Evolutionary conservation across 2,888 invertebrate genomes (phyloP), one percentile per base, ranked within the genome.

Genomic region (Pollenia amentaria): DNA sequence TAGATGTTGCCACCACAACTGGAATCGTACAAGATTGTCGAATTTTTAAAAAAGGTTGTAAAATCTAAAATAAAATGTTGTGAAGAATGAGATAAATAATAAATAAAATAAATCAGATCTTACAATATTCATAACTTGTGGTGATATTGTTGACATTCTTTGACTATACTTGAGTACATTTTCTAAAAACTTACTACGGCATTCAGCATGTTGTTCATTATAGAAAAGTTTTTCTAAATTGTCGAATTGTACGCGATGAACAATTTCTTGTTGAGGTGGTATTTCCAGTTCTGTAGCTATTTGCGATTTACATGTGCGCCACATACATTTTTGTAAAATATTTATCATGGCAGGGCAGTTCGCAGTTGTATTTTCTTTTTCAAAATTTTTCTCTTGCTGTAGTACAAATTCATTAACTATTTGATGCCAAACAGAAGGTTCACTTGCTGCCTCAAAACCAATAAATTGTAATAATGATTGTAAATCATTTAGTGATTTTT

Each of bases 151-250:
- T 65, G 94, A 94, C 79, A 94, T 75, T 16, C 65, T 84, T 0
- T 77, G 87, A 10, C 82, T 88, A 78, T 91, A 90, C 7, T 90
- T 92, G 3, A 84, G 65, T 3, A 95, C 91, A 80, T 94, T 94
- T 38, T 92, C 85, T 40, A 94, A 88, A 84, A 95, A 95, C 12
- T 93, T 93, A 1, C 89, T 89, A 3, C 94, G 92, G 88, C 95
- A 95, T 14, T 94, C 92, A 16, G 92, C 91, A 89, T 95, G 95
- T 89, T 95, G 95, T 48, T 94, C 94, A n/a, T 94, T 94, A 91
- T 97, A 97, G 90, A 96, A 96, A 88, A 96, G 95, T 84, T 95
- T 95, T 91, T 97, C 97, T 0, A 97, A 94, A 6, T 96, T 95
- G n/a, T 96, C 95, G 90, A 97, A 95, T 55, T 94, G 94, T 60